phyloP scores from a whole-genome alignment of 2,888 invertebrate genomes.

The Drosophila macrospina region DNA sequence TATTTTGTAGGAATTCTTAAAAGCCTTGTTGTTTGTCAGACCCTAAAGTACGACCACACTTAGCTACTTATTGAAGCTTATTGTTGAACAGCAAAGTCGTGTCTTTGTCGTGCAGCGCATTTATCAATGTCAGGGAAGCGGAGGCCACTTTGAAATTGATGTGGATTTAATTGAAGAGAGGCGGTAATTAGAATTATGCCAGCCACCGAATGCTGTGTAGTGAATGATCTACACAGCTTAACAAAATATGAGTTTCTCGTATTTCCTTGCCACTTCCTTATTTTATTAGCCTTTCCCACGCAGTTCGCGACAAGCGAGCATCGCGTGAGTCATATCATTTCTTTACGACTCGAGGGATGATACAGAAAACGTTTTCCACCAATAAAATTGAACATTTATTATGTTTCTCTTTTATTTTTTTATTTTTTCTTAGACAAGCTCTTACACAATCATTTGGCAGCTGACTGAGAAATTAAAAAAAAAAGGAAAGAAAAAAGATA shows the following conservation, averaged over 20 bases:
- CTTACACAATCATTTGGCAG: constrained; percentile 76
- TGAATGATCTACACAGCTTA: constrained; percentile 59
- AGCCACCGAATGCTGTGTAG: constrained; percentile 65
- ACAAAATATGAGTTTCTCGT: constrained; percentile 23
- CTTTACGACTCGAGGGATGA: constrained; percentile 43
- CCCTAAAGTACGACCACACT: constrained; percentile 17
- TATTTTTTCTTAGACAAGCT: constrained; percentile 36
- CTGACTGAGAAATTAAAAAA: constrained; percentile 76
- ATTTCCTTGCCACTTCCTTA: constrained; percentile 58
- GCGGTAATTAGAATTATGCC: constrained; percentile 76
- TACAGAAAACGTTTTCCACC: constrained; percentile 56
- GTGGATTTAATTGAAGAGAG: constrained; percentile 74
- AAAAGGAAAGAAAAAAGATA: constrained; percentile 18
- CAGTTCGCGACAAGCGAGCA: constrained; percentile 58
- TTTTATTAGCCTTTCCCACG: constrained; percentile 78
- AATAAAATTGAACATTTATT: constrained; percentile 80
- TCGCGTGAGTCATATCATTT: constrained; percentile 77
- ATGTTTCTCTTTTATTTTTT: too few species aligned
- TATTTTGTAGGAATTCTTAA: constrained; percentile 64
- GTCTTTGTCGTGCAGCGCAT: constrained; percentile 62
- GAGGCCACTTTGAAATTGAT: constrained; percentile 68
- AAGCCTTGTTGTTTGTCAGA: constrained; percentile 22
- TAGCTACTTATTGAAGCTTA: constrained; percentile 30
- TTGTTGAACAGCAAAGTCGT: constrained; percentile 63
- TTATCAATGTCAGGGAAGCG: constrained; percentile 73